A percentile compares a stretch with the other conserved stretches of the same genome.
Evolutionary conservation across 2,888 invertebrate genomes (phyloP).

Genomic region (Lathronympha strigana): DNA sequence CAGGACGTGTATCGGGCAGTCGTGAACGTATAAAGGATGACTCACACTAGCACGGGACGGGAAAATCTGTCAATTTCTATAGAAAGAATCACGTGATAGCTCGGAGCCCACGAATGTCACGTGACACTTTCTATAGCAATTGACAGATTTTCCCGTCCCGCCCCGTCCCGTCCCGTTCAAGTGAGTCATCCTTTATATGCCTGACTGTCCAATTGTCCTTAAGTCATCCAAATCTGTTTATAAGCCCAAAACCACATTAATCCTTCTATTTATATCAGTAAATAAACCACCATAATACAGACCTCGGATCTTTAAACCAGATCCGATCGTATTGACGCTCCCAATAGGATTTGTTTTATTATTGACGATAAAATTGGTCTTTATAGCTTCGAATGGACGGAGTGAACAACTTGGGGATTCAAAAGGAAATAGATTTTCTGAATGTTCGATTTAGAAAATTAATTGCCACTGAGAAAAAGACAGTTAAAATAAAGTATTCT

Average conservation of each 20-base stretch:
- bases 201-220: not conserved
- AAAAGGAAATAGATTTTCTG: not conserved
- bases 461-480: not conserved
- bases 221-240: constrained; percentile 25
- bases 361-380: constrained; percentile 33
- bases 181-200: no score
- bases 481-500: no score
- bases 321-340: constrained; percentile 22
- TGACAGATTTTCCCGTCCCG: no score
- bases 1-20: no score
- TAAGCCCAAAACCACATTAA: constrained; percentile 14
- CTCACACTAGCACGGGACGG: no score
- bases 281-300: constrained; percentile 26
- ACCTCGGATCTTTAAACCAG: constrained; percentile 15
- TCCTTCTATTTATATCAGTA: constrained; percentile 23
- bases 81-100: no score
- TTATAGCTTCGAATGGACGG: constrained; percentile 4
- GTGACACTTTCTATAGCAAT: no score
- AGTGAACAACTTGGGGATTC: not conserved
- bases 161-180: no score
- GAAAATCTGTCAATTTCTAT: no score
- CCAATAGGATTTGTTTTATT: constrained; percentile 38
- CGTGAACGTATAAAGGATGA: no score
- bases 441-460: not conserved
- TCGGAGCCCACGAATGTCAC: no score